Conservation (phyloP, 2,113 vertebrate species). For the Grammomys dolichurus region DNA sequence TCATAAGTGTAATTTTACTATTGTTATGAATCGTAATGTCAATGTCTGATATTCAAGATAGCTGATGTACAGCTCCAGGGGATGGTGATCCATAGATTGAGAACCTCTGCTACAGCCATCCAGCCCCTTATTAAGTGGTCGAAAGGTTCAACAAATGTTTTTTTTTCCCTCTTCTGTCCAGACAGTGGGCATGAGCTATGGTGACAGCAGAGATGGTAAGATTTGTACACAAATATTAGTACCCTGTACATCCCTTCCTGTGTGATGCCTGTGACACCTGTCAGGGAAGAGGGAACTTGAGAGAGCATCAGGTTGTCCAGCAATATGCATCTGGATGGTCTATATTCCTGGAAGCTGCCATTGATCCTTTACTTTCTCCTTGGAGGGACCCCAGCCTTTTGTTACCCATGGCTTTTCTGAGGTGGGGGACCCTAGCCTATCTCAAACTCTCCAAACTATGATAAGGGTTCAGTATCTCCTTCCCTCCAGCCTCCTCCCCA, state of each 20-base stretch:
- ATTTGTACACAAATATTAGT: too few species aligned
- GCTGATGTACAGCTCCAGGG: background rate
- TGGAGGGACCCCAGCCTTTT: background rate
- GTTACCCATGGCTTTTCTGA: background rate
- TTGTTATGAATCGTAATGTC: background rate
- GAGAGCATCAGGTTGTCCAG: background rate
- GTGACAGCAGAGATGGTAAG: background rate
- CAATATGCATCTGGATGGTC: background rate
- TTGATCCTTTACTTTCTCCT: background rate
- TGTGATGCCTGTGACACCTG: background rate
- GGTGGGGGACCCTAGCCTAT: background rate
- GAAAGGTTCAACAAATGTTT: background rate
- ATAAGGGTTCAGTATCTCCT: background rate
- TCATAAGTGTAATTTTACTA: background rate
- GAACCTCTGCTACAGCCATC: background rate
- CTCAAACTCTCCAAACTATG: background rate
- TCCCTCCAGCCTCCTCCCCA: rapidly evolving
- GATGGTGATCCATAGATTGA: background rate
- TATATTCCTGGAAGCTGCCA: background rate
- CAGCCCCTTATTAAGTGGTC: background rate
- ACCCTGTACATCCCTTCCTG: background rate
- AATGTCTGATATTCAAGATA: background rate
- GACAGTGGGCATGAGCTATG: background rate
- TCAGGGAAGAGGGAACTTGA: background rate
- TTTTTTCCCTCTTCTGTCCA: background rate